Conservation (phyloP, 2,888 invertebrate genomes). For the Acleris cristana region DNA sequence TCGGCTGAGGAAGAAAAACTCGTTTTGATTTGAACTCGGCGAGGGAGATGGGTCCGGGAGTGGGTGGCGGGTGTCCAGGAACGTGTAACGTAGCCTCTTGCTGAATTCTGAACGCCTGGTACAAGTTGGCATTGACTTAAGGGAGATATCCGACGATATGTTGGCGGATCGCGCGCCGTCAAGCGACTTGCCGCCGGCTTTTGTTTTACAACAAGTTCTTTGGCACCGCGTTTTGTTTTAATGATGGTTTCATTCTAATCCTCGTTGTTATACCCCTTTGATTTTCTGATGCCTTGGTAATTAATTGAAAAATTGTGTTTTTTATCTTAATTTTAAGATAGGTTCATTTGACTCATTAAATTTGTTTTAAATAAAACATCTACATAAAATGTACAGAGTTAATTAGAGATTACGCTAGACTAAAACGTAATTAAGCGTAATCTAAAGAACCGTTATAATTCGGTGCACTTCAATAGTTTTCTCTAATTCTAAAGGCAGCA, state of each 20-base stretch:
- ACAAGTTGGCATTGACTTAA: constrained; percentile 82
- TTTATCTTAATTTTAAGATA: too few relatives aligned
- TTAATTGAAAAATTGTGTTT: too few relatives aligned
- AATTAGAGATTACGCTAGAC: too few relatives aligned
- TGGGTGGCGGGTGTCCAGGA: constrained; percentile 42
- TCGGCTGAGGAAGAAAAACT: constrained; percentile 74
- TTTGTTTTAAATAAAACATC: too few relatives aligned
- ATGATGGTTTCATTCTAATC: not conserved
- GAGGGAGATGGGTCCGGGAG: constrained; percentile 44
- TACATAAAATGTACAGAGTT: too few relatives aligned
- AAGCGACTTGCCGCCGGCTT: constrained; percentile 29
- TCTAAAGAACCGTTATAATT: too few relatives aligned
- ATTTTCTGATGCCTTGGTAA: too few relatives aligned
- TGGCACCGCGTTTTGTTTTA: constrained; percentile 4
- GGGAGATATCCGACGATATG: constrained; percentile 63
- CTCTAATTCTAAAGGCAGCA: too few relatives aligned
- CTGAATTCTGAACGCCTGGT: constrained; percentile 66
- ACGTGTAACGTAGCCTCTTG: constrained; percentile 60
- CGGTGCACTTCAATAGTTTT: too few relatives aligned
- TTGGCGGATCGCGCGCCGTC: constrained; percentile 47
- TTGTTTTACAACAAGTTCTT: constrained; percentile 33
- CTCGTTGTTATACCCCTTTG: too few relatives aligned
- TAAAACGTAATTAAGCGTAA: too few relatives aligned
- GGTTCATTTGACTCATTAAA: too few relatives aligned
- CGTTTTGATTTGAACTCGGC: constrained; percentile 69